These are phyloP conservation scores for Hetaerina titia DNA, from an alignment of 2,888 invertebrate species.

Conservation along the genomic window DNA sequence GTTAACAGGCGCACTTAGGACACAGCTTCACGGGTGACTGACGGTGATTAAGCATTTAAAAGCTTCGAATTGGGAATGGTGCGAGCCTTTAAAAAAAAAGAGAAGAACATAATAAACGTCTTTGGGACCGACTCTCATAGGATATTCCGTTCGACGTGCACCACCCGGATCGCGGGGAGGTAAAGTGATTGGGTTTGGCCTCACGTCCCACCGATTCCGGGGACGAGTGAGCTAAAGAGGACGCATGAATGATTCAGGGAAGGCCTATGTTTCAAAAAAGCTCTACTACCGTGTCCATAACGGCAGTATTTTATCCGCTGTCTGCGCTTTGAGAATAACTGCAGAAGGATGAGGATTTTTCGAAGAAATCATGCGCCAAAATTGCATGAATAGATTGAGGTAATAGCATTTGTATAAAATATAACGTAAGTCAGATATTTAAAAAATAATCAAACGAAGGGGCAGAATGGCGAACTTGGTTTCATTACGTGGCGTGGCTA, in stretches of 20 bases:
- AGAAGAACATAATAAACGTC: background rate
- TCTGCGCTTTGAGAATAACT: background rate
- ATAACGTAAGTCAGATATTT: too few relatives aligned
- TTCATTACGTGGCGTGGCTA: too few relatives aligned
- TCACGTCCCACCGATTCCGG: background rate
- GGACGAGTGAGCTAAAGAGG: background rate
- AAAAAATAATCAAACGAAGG: too few relatives aligned
- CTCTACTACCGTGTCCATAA: background rate
- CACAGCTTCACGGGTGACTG: background rate
- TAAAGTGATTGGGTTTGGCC: slow-evolving; percentile 9
- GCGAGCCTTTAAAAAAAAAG: background rate
- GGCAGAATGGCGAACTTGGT: too few relatives aligned
- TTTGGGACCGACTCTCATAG: background rate
- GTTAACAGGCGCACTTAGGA: background rate
- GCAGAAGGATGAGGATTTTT: too few relatives aligned
- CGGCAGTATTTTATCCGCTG: background rate
- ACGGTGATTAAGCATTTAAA: background rate
- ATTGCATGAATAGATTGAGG: too few relatives aligned
- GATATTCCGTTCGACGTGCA: background rate
- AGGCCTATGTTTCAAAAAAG: slow-evolving; percentile 17
- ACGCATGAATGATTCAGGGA: slow-evolving; percentile 2
- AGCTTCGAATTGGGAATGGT: background rate
- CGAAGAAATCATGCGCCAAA: too few relatives aligned
- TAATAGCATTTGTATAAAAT: too few relatives aligned
- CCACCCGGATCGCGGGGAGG: background rate